Conservation (phyloP, 1,140 invertebrate species). For the Manduca sexta region DNA sequence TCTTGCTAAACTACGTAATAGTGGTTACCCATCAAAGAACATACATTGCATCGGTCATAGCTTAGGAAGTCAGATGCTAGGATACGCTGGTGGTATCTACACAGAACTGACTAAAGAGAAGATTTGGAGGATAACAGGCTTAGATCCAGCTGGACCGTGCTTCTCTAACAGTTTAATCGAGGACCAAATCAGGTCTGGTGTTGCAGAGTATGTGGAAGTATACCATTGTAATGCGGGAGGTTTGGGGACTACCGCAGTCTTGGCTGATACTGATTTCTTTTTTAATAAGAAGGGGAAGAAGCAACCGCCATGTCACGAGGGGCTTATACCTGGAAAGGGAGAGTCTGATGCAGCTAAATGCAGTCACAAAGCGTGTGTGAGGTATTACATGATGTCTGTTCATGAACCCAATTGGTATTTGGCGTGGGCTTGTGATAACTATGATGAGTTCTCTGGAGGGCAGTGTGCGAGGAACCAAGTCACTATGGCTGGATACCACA, state of each 20-base stretch:
- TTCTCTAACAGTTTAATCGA: conserved; percentile 67
- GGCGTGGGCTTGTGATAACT: conserved; percentile 50
- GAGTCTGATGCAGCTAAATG: conserved; percentile 53
- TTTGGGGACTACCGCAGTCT: conserved; percentile 70
- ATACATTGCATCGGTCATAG: conserved; percentile 71
- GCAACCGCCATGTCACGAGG: conserved; percentile 73
- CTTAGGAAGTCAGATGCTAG: conserved; percentile 68
- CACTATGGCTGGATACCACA: conserved; percentile 53
- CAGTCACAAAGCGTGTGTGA: conserved; percentile 57
- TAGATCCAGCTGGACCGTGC: conserved; percentile 79
- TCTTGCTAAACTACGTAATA: conserved; percentile 28
- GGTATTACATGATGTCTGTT: conserved; percentile 47
- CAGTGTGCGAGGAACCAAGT: conserved; percentile 47
- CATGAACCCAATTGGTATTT: conserved; percentile 39
- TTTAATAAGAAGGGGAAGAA: conserved; percentile 74
- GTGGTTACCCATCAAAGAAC: conserved; percentile 48
- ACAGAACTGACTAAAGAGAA: conserved; percentile 39
- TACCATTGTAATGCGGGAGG: conserved; percentile 75
- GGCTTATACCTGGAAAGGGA: conserved; percentile 41
- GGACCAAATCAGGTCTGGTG: conserved; percentile 69
- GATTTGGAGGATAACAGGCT: conserved; percentile 68
- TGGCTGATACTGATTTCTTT: conserved; percentile 77
- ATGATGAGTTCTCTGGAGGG: conserved; percentile 39
- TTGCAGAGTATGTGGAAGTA: conserved; percentile 75
- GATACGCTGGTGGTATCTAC: conserved; percentile 51